These are phyloP conservation scores for Hirudinaria manillensis DNA, from an alignment of 2,888 invertebrate genomes.

Conservation along the genomic window DNA sequence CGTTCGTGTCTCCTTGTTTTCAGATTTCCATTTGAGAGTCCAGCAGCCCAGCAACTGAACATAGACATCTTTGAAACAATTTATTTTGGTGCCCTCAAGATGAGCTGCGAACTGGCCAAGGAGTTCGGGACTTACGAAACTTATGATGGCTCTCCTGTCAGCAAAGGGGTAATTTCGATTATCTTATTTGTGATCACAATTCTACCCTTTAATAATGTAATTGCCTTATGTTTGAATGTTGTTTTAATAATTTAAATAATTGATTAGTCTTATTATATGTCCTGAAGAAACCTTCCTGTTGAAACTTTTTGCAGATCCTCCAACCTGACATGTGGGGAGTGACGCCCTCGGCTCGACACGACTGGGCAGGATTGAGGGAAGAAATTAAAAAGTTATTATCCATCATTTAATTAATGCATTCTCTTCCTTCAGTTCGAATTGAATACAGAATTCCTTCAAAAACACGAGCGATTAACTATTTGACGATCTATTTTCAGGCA, in stretches of 20 bases:
- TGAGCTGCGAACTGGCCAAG: slow-evolving; percentile 86
- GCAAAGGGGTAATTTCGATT: slow-evolving; percentile 66
- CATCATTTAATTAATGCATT: not conserved
- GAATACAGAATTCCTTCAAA: not conserved
- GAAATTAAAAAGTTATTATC: slow-evolving; percentile 66
- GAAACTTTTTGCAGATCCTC: slow-evolving; percentile 62
- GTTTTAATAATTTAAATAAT: no score
- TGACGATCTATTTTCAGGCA: slow-evolving; percentile 53
- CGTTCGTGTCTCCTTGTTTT: not conserved
- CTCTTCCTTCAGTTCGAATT: not conserved
- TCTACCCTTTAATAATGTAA: no score
- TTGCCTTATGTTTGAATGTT: no score
- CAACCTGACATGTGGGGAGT: slow-evolving; percentile 98
- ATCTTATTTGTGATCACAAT: not conserved
- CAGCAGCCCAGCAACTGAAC: slow-evolving; percentile 64
- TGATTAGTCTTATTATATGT: no score
- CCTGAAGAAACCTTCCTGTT: no score
- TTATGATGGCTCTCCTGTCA: slow-evolving; percentile 83
- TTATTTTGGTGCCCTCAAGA: slow-evolving; percentile 91
- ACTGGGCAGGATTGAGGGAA: slow-evolving; percentile 76
- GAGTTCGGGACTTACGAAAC: slow-evolving; percentile 79
- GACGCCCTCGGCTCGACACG: slow-evolving; percentile 70
- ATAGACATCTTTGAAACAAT: slow-evolving; percentile 94
- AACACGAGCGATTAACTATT: no score
- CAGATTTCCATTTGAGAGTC: slow-evolving; percentile 39